Evolutionary conservation across 2,888 invertebrate genomes (phyloP).

Genomic region (Thereva nobilitata): DNA sequence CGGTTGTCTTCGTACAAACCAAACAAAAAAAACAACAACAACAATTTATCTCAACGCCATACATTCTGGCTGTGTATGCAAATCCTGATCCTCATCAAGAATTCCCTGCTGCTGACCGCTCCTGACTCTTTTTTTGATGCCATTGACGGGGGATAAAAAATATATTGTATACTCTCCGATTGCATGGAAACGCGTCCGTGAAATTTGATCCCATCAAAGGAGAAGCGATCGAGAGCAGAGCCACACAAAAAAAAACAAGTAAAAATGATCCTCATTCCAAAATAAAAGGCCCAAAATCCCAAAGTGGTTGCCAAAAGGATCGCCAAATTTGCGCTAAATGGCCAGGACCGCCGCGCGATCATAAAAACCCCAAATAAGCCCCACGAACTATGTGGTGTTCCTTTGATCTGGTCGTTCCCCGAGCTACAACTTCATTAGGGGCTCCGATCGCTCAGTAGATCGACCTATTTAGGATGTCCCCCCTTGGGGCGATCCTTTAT

Average conservation of each 20-base stretch:
- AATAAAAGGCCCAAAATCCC: background rate
- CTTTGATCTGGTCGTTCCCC: conserved; percentile 22
- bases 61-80: no score
- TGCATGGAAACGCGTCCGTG: conserved; percentile 29
- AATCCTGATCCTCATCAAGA: no score
- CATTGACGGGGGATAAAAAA: conserved; percentile 12
- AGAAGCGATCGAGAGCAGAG: conserved; percentile 11
- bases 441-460: conserved; percentile 13
- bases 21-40: no score
- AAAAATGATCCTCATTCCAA: background rate
- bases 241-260: background rate
- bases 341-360: conserved; percentile 15
- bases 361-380: conserved; percentile 15
- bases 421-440: conserved; percentile 33
- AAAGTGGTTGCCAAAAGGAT: background rate
- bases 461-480: conserved; percentile 33
- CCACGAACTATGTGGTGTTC: conserved; percentile 10
- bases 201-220: conserved; percentile 31
- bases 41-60: no score
- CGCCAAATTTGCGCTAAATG: background rate
- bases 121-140: no score
- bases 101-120: no score
- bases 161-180: conserved; percentile 14
- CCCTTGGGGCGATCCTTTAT: conserved; percentile 15
- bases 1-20: no score